These are phyloP conservation scores for Caenorhabditis briggsae DNA, from an alignment of 1,140 invertebrate species.

Conservation along the genomic window DNA sequence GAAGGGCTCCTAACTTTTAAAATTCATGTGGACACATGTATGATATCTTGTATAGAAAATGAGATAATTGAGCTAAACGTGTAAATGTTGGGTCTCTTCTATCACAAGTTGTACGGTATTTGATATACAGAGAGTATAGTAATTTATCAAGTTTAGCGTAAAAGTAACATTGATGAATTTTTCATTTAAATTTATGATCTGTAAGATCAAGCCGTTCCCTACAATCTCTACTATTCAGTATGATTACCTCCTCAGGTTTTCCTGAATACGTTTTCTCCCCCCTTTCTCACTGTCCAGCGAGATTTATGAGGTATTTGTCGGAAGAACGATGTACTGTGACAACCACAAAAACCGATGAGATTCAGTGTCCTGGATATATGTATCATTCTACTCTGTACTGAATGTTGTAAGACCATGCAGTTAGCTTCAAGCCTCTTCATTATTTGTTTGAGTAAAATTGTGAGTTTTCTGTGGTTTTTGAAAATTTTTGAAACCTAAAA, in stretches of 20 bases:
- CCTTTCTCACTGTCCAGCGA: neutral
- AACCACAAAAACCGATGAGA: neutral
- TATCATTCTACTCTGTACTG: conserved; percentile 15
- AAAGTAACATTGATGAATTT: no score
- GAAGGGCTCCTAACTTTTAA: no score
- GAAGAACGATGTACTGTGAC: conserved; percentile 50
- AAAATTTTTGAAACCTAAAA: neutral
- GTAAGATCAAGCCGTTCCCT: conserved; percentile 20
- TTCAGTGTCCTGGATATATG: conserved; percentile 13
- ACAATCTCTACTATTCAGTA: neutral
- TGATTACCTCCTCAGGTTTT: conserved; percentile 39
- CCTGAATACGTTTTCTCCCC: neutral
- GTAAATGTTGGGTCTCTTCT: no score
- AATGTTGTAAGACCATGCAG: conserved; percentile 2
- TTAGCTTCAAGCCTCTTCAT: neutral
- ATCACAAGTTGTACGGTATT: no score
- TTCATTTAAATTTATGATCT: neutral
- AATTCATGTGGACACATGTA: no score
- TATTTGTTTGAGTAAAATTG: conserved; percentile 41
- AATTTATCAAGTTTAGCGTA: no score
- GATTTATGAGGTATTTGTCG: conserved; percentile 51
- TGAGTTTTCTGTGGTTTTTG: conserved; percentile 1
- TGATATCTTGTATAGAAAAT: no score
- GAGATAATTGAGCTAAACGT: no score
- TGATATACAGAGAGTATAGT: no score